phyloP scores from a whole-genome alignment of 2,113 vertebrate species.

The Xiphias gladius region DNA sequence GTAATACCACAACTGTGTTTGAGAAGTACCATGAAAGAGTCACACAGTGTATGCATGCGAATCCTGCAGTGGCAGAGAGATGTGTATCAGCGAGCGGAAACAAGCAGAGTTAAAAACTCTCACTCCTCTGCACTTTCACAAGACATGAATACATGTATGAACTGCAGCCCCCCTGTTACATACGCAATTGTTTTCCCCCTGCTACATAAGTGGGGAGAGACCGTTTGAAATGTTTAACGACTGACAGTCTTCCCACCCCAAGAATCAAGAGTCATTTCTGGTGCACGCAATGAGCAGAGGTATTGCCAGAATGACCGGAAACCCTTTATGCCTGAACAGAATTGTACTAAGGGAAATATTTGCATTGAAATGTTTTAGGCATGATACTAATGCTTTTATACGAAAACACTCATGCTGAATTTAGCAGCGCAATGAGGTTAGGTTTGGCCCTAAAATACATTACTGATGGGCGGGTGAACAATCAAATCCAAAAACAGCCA shows the following conservation, averaged over 20 bases:
- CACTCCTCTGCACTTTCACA: slow-evolving; percentile 15
- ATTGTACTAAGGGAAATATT: not conserved
- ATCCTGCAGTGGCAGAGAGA: not conserved
- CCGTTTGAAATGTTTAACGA: slow-evolving; percentile 10
- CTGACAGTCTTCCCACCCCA: not conserved
- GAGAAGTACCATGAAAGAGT: slow-evolving; percentile 20
- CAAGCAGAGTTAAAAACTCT: slow-evolving; percentile 1
- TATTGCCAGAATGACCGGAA: slow-evolving; percentile 10
- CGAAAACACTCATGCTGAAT: not conserved
- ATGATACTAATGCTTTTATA: not conserved
- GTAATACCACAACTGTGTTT: not conserved
- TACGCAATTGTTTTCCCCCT: not conserved
- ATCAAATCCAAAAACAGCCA: not conserved
- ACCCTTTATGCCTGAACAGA: slow-evolving; percentile 20
- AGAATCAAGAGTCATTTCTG: not conserved
- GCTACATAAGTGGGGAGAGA: not conserved
- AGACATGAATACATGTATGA: slow-evolving; percentile 48
- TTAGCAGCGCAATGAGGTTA: not conserved
- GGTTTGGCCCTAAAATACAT: not conserved
- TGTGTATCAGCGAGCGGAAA: not conserved
- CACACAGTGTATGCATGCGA: not conserved
- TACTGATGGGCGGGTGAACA: not conserved
- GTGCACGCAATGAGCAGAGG: slow-evolving; percentile 30
- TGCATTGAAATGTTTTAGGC: slow-evolving; percentile 7
- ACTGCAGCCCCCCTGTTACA: not conserved